Percentiles rank a stretch among this genome's conserved stretches.
Evolutionary conservation across 1,140 invertebrate species (phyloP).

Genomic region (Artemia franciscana): DNA sequence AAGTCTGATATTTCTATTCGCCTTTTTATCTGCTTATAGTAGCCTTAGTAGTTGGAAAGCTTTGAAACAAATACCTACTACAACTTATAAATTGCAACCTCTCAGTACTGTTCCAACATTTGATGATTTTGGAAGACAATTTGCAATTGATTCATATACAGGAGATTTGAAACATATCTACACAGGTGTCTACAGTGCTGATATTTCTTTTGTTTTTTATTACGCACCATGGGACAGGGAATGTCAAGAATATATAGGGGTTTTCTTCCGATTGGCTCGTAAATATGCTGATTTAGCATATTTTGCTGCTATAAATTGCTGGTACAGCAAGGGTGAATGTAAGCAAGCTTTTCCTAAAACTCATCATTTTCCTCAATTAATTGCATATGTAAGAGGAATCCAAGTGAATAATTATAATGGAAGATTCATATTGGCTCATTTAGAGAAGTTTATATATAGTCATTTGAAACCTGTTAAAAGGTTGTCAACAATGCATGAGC

Average conservation of each 20-base stretch:
- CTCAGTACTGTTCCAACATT: neutral
- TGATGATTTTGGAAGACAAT: neutral
- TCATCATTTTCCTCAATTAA: neutral
- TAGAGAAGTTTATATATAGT: neutral
- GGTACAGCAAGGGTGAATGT: neutral
- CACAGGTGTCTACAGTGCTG: neutral
- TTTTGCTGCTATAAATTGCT: neutral
- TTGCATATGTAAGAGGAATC: neutral
- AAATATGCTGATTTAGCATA: neutral
- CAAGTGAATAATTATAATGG: neutral
- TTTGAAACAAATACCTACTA: neutral
- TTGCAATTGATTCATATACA: neutral
- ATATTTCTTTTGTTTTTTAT: neutral
- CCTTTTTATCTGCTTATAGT: neutral
- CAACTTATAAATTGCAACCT: neutral
- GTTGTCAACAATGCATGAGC: neutral
- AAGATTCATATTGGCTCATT: neutral
- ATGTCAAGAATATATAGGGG: neutral
- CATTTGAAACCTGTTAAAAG: neutral
- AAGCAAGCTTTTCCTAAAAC: neutral
- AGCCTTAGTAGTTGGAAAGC: neutral
- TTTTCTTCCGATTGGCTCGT: neutral
- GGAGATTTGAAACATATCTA: neutral
- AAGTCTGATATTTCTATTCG: neutral
- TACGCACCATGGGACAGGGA: neutral